Base-by-base conservation (phyloP, 1,140 invertebrate species). In the Venturia canescens region DNA sequence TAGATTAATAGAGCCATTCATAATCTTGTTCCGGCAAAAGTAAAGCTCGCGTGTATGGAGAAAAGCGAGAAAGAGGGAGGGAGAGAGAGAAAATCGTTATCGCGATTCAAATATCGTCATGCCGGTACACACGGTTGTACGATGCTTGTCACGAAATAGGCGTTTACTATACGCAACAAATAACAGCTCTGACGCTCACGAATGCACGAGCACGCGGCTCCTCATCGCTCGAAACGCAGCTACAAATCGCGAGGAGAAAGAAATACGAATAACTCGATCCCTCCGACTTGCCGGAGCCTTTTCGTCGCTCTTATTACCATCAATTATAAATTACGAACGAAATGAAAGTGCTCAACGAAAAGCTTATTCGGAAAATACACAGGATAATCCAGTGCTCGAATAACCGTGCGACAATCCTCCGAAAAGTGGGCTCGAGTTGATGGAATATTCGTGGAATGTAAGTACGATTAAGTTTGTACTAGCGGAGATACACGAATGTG, bases 1-100 rank as follows among this genome's bases (percentile, higher is more conserved):
- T 48, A 82, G 83, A 86, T 84, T 86, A 83, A 86, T 86, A 79
- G 85, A 83, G 74, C 82, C 81, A 84, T 86, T 84, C 60, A 82
- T 83, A 79, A 83, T 82, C 83, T 77, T 63, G 60, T 63, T 63
- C 11, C 21, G 27, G 21, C 60, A 63, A 63, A 15, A 23, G 60
- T n/a, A 63, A 63, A 63, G 60, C 23, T 63, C 16, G 21, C 60
- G 60, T 63, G 60, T 23, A 63, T 13, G 3, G 4, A 26, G 9
- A 26, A 21, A 26, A 1, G 15, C 23, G 50, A 13, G 53, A 57
- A n/a, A n/a, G 53, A 4, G 18, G n/a, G 11, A n/a, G n/a, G n/a
- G n/a, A n/a, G n/a, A n/a, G 2, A 44, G 38, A 44, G 38, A 44
- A 9, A 44, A 44, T 44, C 7, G 38, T 44, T 44, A 63, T 63